phyloP scores from a whole-genome alignment of 2,888 invertebrate genomes.

The Nemoura dubitans region DNA sequence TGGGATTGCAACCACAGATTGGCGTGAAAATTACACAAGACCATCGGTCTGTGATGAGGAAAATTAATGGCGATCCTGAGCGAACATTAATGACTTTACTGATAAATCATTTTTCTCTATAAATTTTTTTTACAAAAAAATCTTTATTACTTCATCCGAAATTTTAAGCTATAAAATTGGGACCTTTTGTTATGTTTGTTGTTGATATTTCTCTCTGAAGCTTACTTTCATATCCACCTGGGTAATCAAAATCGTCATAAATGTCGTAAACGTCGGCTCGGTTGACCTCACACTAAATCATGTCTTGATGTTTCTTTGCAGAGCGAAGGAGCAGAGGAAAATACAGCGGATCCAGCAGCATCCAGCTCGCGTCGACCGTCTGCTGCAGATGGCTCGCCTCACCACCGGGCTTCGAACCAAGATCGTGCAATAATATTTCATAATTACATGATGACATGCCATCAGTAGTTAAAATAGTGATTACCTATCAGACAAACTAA shows the following conservation, averaged over 20 bases:
- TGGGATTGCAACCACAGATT: neutral
- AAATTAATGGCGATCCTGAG: neutral
- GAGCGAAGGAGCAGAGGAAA: neutral
- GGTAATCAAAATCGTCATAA: neutral
- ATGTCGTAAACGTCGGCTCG: neutral
- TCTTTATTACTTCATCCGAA: neutral
- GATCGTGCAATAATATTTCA: slow-evolving; percentile 1
- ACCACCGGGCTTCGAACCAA: neutral
- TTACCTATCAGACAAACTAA: neutral
- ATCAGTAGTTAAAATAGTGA: slow-evolving; percentile 12
- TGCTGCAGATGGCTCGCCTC: neutral
- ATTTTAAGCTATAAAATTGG: neutral
- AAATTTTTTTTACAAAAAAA: neutral
- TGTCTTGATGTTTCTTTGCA: neutral
- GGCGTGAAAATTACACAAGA: neutral
- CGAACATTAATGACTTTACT: neutral
- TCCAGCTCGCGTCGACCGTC: neutral
- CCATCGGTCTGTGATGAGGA: neutral
- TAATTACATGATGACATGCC: neutral
- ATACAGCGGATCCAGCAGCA: neutral
- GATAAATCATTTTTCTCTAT: neutral
- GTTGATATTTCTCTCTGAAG: neutral
- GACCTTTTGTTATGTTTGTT: slow-evolving; percentile 7
- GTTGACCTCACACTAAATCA: neutral
- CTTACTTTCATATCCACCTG: slow-evolving; percentile 7